Percentiles rank a stretch among this genome's conserved stretches.
phyloP scores from a whole-genome alignment of 2,888 invertebrate genomes.

The Sinhomidia bicolor region DNA sequence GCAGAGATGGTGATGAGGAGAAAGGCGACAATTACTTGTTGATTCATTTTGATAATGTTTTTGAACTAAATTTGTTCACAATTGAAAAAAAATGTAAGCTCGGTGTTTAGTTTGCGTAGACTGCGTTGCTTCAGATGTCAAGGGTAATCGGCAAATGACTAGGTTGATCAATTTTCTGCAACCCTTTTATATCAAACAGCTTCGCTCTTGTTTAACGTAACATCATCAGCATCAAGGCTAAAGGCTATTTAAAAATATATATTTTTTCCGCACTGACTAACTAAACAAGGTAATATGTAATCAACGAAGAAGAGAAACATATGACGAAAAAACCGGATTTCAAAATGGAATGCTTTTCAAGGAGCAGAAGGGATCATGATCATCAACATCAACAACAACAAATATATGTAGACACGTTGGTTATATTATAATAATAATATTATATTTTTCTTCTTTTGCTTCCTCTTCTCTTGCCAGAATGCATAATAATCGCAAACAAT shows the following conservation, averaged over 20 bases:
- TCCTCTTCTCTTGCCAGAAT: constrained; percentile 7
- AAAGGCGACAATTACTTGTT: constrained; percentile 62
- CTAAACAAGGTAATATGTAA: constrained; percentile 34
- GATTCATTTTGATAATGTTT: constrained; percentile 63
- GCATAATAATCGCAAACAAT: constrained; percentile 33
- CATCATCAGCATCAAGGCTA: too few species aligned
- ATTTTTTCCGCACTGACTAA: neutral
- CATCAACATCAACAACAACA: too few species aligned
- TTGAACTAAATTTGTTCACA: neutral
- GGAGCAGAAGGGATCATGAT: too few species aligned
- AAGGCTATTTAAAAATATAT: constrained; percentile 4
- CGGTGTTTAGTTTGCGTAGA: constrained; percentile 19
- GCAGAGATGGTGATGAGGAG: constrained; percentile 67
- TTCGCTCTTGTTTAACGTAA: neutral
- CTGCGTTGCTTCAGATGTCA: neutral
- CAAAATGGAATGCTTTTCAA: constrained; percentile 37
- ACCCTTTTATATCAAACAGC: constrained; percentile 61
- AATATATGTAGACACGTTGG: too few species aligned
- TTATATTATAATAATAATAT: neutral
- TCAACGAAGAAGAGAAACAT: neutral
- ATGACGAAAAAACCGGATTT: constrained; percentile 69
- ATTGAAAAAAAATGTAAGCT: neutral
- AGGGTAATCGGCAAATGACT: constrained; percentile 55
- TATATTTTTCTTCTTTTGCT: neutral
- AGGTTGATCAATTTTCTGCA: constrained; percentile 23